Evolutionary conservation across 2,113 vertebrate genomes (phyloP), one percentile per base, ranked within the genome.

Genomic region (Bufo gargarizans): DNA sequence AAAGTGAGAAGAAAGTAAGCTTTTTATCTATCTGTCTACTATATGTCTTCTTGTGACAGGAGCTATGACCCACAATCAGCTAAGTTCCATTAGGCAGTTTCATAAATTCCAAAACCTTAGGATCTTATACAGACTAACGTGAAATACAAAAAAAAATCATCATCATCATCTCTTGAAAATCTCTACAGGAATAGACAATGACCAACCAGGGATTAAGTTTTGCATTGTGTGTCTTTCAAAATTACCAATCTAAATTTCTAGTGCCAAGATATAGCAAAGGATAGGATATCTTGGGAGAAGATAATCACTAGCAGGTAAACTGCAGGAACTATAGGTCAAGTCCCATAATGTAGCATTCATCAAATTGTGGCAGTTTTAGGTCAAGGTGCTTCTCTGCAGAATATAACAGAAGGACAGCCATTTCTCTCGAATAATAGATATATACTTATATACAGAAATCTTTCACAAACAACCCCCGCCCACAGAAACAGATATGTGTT

Each of bases 251-350:
- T 61, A 82, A 67, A 84, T 83, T 12, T 65, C 49, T 47, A 61
- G 45, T 84, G 74, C 50, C 82, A 88, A 65, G 87, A 78, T 22
- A 61, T 69, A 84, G 58, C 84, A 84, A 88, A 84, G 49, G 82
- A 88, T 63, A 88, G 45, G 49, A 77, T 84, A 74, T 88, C 87
- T 78, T 72, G 53, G 45, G 87, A 88, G 82, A 84, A 84, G 78
- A 78, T 84, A 84, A 88, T 88, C 74, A 84, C 71, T 69, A 33
- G 56, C 16, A 69, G 74, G 81, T 77, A 84, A 84, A 67, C 58
- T 88, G 22, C 77, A 33, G 67, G 59, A 72, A 88, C 61, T 53
- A 67, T 59, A 84, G 87, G 81, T 84, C 87, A 84, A 56, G 67
- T 84, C 82, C 17, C 72, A 88, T 88, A 88, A 84, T 78, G 59